Conservation (phyloP, 2,113 vertebrate species). For the rabbit (Oryctolagus cuniculus) region DNA sequence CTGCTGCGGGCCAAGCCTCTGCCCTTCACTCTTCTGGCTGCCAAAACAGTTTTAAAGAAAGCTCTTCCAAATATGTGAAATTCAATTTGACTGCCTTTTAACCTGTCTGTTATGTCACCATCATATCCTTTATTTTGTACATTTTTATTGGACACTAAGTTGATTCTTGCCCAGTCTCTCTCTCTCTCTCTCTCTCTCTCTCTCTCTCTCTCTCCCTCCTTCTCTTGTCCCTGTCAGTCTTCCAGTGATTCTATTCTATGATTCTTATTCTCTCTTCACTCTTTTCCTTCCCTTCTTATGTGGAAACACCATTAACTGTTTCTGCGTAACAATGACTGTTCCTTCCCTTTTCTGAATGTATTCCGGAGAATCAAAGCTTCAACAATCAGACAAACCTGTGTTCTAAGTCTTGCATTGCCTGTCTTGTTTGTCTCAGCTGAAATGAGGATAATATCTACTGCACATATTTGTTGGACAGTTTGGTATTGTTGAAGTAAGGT, state of each 20-base stretch:
- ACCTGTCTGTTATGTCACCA: neutral
- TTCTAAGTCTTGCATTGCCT: neutral
- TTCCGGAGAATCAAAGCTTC: neutral
- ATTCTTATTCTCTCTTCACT: neutral
- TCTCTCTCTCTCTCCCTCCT: neutral
- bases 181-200: neutral
- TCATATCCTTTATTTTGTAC: neutral
- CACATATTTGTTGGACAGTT: neutral
- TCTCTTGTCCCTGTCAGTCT: neutral
- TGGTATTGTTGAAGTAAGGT: neutral
- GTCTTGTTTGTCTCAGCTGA: neutral
- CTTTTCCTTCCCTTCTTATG: conserved; percentile 6
- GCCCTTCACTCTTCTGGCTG: neutral
- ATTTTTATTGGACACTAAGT: neutral
- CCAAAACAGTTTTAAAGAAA: neutral
- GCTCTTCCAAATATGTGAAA: neutral
- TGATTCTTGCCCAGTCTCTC: neutral
- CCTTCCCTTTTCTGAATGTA: neutral
- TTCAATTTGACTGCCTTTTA: conserved; percentile 14
- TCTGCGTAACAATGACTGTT: neutral
- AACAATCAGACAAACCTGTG: neutral
- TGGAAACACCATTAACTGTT: neutral
- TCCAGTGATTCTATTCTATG: neutral
- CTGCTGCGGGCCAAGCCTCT: neutral
- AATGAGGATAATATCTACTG: neutral